phyloP scores from a whole-genome alignment of 1,140 invertebrate species.

The Dendroctonus valens region DNA sequence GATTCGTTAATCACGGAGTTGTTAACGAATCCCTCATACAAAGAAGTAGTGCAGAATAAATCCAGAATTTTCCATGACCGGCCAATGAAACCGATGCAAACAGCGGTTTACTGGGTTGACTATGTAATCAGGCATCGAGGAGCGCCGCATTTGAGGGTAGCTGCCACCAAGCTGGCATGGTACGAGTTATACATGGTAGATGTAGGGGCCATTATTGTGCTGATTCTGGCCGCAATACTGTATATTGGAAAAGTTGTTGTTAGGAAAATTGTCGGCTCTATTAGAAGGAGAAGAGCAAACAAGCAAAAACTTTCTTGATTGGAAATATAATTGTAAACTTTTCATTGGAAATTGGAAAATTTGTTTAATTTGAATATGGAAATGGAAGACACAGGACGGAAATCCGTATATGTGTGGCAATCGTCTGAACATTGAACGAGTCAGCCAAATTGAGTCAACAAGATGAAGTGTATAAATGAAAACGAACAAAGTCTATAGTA shows the following conservation, averaged over 20 bases:
- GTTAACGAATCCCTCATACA: constrained; percentile 28
- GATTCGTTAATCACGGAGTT: background rate
- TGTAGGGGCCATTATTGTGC: background rate
- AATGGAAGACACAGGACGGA: no score
- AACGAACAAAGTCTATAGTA: no score
- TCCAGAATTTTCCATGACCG: constrained; percentile 28
- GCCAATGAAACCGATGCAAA: constrained; percentile 46
- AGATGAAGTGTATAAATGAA: no score
- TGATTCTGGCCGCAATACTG: background rate
- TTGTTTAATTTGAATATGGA: no score
- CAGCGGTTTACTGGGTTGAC: constrained; percentile 66
- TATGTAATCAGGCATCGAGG: constrained; percentile 65
- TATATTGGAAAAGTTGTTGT: background rate
- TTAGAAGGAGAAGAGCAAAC: no score
- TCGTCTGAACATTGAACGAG: no score
- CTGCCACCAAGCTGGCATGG: constrained; percentile 57
- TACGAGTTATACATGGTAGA: constrained; percentile 51
- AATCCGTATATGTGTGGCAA: no score
- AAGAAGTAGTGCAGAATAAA: constrained; percentile 17
- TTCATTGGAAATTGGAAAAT: no score
- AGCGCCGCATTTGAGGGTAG: constrained; percentile 60
- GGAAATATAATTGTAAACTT: background rate
- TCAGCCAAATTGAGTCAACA: no score
- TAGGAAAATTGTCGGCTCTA: background rate
- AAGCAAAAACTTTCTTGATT: background rate